These are phyloP conservation scores for Thamnaconus septentrionalis DNA, from an alignment of 2,113 vertebrate species.

Conservation along the genomic window DNA sequence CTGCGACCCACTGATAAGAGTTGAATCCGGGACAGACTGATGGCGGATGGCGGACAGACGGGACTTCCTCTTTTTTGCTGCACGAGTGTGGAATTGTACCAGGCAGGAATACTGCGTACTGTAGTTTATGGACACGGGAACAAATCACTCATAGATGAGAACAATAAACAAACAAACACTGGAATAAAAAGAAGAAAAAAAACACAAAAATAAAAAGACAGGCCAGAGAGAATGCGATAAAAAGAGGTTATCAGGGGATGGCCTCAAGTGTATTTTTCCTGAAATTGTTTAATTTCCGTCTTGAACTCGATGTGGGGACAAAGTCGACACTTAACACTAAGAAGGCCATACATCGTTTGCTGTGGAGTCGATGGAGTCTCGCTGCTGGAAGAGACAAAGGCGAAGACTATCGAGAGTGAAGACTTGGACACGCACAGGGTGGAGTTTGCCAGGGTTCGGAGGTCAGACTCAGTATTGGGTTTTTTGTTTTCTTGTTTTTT, in stretches of 20 bases:
- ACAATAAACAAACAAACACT: slow-evolving; percentile 27
- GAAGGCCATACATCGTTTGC: slow-evolving; percentile 41
- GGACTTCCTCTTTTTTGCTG: slow-evolving; percentile 67
- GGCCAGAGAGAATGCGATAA: slow-evolving; percentile 22
- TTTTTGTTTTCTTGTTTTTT: too few relatives aligned
- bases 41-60: slow-evolving; percentile 59
- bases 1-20: slow-evolving; percentile 76
- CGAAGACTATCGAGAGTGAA: slow-evolving; percentile 15
- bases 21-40: slow-evolving; percentile 73
- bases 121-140: slow-evolving; percentile 46
- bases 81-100: slow-evolving; percentile 47
- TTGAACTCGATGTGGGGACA: background rate
- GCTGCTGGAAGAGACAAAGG: slow-evolving; percentile 35
- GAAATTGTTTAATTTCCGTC: slow-evolving; percentile 20
- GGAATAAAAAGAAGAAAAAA: slow-evolving; percentile 41
- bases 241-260: slow-evolving; percentile 36
- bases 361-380: slow-evolving; percentile 49
- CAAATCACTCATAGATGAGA: slow-evolving; percentile 43
- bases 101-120: slow-evolving; percentile 68
- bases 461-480: too few relatives aligned
- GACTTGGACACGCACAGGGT: background rate
- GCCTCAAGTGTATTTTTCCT: slow-evolving; percentile 4
- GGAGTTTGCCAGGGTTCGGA: too few relatives aligned
- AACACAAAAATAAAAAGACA: slow-evolving; percentile 39
- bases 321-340: slow-evolving; percentile 60